phyloP scores from a whole-genome alignment of 2,113 vertebrate species.

The Sakesphorus luctuosus region DNA sequence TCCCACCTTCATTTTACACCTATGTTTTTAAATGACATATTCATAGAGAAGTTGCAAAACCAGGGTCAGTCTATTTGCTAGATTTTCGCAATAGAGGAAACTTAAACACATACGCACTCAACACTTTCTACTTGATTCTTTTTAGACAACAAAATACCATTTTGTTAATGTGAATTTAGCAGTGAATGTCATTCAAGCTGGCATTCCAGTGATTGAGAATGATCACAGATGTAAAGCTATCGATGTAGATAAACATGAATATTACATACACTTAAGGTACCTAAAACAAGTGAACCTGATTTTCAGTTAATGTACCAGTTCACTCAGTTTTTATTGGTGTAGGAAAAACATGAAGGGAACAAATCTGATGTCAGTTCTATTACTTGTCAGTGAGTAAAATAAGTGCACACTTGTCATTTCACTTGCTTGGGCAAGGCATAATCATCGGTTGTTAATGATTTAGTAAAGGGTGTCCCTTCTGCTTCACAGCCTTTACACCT shows the following conservation, averaged over 20 bases:
- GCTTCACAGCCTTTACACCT: not conserved
- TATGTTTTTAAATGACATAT: not conserved
- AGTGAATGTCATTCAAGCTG: not conserved
- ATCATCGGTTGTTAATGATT: constrained; percentile 21
- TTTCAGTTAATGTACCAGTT: constrained; percentile 13
- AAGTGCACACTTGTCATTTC: constrained; percentile 14
- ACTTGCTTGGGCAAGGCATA: constrained; percentile 10
- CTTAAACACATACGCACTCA: not conserved
- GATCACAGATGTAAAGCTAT: not conserved
- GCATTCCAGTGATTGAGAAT: not conserved
- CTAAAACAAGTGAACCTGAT: not conserved
- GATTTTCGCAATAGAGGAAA: not conserved
- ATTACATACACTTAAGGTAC: not conserved
- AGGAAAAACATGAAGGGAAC: not conserved
- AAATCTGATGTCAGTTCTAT: not conserved
- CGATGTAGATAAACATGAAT: not conserved
- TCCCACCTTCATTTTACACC: not conserved
- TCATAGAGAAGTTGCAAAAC: not conserved
- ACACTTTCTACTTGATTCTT: not conserved
- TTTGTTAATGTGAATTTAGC: not conserved
- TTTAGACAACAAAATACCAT: not conserved
- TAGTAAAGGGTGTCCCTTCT: not conserved
- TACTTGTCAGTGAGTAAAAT: not conserved
- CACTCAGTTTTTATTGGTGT: not conserved
- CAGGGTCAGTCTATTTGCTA: not conserved